phyloP scores from a whole-genome alignment of 2,113 vertebrate species.

The Lepidothrix coronata region DNA sequence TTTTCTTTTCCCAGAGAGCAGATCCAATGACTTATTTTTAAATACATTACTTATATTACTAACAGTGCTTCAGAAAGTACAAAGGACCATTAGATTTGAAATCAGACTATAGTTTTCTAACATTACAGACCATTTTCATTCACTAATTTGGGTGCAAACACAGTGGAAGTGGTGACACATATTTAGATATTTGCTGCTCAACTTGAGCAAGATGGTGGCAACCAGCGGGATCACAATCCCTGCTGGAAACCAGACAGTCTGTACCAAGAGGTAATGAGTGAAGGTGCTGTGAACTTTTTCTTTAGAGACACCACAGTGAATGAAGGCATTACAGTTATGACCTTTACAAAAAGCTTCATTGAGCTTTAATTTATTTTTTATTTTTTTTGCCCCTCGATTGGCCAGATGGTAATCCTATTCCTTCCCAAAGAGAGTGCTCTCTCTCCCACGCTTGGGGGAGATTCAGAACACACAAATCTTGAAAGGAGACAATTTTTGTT shows the following conservation, averaged over 20 bases:
- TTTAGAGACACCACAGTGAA: background rate
- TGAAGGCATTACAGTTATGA: background rate
- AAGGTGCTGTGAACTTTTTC: background rate
- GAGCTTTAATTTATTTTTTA: fast-evolving
- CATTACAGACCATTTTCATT: background rate
- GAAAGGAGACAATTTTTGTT: background rate
- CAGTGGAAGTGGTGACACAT: background rate
- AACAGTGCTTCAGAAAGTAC: background rate
- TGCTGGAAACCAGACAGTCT: background rate
- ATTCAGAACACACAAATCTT: background rate
- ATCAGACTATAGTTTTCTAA: background rate
- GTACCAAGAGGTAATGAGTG: background rate
- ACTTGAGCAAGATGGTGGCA: background rate
- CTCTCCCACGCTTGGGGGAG: background rate
- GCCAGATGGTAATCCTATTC: background rate
- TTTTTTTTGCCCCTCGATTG: background rate
- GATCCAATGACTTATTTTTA: background rate
- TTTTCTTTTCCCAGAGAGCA: background rate
- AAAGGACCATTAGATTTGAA: background rate
- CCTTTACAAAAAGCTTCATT: background rate
- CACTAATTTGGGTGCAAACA: background rate
- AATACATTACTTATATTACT: background rate
- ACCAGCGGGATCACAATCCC: background rate
- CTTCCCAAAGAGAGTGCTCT: background rate
- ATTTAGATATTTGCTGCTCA: background rate